Evolutionary conservation across 2,113 vertebrate species (phyloP).

Genomic region (Cacatua alba): DNA sequence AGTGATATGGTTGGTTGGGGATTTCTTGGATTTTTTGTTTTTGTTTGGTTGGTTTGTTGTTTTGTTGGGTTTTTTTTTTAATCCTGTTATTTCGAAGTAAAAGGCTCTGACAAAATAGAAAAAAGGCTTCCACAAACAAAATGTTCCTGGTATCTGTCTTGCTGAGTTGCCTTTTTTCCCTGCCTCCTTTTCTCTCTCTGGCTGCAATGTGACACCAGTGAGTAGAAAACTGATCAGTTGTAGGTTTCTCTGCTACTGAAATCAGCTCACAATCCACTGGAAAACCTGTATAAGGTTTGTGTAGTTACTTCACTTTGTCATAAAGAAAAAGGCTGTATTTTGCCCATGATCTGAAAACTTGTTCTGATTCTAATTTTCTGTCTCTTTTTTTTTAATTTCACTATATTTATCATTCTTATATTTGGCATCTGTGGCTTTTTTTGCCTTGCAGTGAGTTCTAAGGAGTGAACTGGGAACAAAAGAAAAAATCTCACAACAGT

Average conservation of each 20-base stretch:
- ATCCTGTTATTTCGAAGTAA: not conserved
- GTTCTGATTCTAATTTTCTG: conserved; percentile 10
- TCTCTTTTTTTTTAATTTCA: not conserved
- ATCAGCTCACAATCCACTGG: conserved; percentile 38
- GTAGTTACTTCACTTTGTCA: not conserved
- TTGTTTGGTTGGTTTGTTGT: not conserved
- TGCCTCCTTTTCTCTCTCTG: not conserved
- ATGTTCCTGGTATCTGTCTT: conserved; percentile 5
- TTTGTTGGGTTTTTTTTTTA: not conserved
- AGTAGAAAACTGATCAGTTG: conserved; percentile 15
- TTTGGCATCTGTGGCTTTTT: not conserved
- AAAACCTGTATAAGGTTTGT: conserved; percentile 20
- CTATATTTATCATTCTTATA: not conserved
- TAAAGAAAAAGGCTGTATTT: conserved; percentile 44
- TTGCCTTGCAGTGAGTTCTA: not conserved
- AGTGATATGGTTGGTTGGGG: not conserved
- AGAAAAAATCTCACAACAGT: conserved; percentile 18
- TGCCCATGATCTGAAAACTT: conserved; percentile 19
- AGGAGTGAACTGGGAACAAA: conserved; percentile 55
- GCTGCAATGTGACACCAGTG: not conserved
- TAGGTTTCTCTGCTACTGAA: conserved; percentile 47
- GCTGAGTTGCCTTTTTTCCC: not conserved
- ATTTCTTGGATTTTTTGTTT: not conserved
- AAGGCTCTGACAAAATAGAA: not conserved
- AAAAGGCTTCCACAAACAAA: conserved; percentile 4